phyloP scores from a whole-genome alignment of 2,888 invertebrate species.

The Apocheima hispidaria region DNA sequence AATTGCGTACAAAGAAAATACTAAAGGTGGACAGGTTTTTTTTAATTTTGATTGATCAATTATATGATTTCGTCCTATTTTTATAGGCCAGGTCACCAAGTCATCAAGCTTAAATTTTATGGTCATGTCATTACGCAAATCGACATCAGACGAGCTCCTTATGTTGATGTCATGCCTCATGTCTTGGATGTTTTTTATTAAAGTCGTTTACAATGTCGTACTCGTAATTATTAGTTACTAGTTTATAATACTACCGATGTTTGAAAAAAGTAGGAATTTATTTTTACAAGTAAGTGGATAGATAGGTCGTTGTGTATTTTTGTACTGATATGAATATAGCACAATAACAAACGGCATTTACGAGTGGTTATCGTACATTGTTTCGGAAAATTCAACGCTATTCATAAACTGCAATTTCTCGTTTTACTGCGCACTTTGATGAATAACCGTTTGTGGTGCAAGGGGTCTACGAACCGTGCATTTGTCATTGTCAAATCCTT shows the following conservation, averaged over 20 bases:
- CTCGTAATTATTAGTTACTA: too few relatives aligned
- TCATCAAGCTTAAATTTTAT: constrained; percentile 4
- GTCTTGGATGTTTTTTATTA: background rate
- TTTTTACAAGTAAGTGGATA: constrained; percentile 5
- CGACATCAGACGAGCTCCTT: background rate
- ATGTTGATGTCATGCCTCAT: background rate
- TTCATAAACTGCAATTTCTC: constrained; percentile 16
- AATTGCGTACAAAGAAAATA: background rate
- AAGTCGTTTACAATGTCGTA: background rate
- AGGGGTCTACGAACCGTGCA: background rate
- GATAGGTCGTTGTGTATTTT: constrained; percentile 7
- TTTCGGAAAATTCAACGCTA: constrained; percentile 15
- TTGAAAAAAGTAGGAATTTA: background rate
- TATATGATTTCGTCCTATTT: constrained; percentile 11
- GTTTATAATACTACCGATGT: background rate
- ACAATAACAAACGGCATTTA: constrained; percentile 24
- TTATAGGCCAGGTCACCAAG: background rate
- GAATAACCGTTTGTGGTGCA: background rate
- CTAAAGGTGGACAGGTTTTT: constrained; percentile 11
- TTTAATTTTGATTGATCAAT: constrained; percentile 13
- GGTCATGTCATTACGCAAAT: background rate
- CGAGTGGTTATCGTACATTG: constrained; percentile 31
- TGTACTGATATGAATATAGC: constrained; percentile 9
- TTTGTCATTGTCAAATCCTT: background rate
- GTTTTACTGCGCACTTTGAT: constrained; percentile 13